These are phyloP conservation scores for Macroglossus sobrinus DNA, from an alignment of 2,113 vertebrate genomes.

Conservation along the genomic window DNA sequence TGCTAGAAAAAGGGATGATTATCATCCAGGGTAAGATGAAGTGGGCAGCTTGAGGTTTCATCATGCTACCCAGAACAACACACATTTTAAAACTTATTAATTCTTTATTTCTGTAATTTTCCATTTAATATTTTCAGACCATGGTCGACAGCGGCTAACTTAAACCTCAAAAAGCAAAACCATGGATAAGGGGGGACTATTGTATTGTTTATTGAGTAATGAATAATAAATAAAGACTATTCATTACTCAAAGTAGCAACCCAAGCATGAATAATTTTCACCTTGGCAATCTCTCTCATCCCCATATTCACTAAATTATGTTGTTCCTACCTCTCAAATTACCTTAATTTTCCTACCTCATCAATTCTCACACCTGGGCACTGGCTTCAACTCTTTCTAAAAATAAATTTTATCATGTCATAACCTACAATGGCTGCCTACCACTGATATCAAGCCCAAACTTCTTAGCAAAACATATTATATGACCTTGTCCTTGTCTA, in stretches of 20 bases:
- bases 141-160: not conserved
- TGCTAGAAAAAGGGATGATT: not conserved
- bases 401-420: not conserved
- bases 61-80: not conserved
- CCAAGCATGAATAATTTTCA: not conserved
- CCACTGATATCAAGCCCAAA: not conserved
- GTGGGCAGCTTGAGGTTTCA: not conserved
- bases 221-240: slow-evolving; percentile 19
- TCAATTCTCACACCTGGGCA: not conserved
- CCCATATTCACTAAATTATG: not conserved
- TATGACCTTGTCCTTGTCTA: not conserved
- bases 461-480: not conserved
- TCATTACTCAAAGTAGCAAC: not conserved
- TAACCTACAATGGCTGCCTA: not conserved
- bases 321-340: not conserved
- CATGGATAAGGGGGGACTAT: not conserved
- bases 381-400: not conserved
- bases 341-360: not conserved
- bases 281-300: not conserved
- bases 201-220: not conserved
- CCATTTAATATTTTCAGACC: not conserved
- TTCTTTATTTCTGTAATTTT: not conserved
- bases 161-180: not conserved
- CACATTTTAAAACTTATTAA: not conserved
- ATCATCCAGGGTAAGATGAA: not conserved